Base-by-base conservation (phyloP, 2,797 vertebrate genomes). In the Amblyraja radiata region DNA sequence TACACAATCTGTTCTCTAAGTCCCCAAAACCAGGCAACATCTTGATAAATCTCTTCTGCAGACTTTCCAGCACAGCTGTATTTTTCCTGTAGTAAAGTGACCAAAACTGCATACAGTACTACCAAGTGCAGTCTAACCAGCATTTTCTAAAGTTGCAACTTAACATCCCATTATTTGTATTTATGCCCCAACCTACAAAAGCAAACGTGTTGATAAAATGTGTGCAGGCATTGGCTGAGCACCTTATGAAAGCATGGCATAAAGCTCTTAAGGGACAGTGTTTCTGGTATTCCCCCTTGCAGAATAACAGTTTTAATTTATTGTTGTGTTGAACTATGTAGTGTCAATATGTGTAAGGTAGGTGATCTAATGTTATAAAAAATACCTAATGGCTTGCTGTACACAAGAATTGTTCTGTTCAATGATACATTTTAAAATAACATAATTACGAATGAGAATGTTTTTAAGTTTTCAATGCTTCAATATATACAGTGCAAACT, bases 201-300 rank as follows among this genome's bases (percentile, higher is more conserved):
- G 46, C 46, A 54, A 54, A 73, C 36, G 25, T 73, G 23, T 74
- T 74, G 10, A 74, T 46, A 36, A 73, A 74, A 73, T 74, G 8
- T 10, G 10, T 74, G 28, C 18, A 54, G 9, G 28, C 23, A 25
- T 90, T 90, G 65, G 68, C 23, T 46, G 90, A 91, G 39, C 90
- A 91, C 68, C 39, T 91, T 36, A 91, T 91, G 32, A 46, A 74
- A 46, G 68, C 90, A 71, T 91, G 90, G 39, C 11, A 91, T 36
- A 73, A 73, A 73, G 18, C 71, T 74, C 68, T 74, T 74, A 73
- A 91, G 83, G 21, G 54, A 84, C 61, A 71, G 65, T 32, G 39
- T 90, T 32, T 18, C 86, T 71, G 58, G 1, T 68, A 73, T 90
- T 71, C 90, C 25, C 88, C 68, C 88, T 46, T 74, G 3, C 14